These are phyloP conservation scores for Acropternis orthonyx DNA, from an alignment of 2,797 vertebrate species.

Conservation along the genomic window DNA sequence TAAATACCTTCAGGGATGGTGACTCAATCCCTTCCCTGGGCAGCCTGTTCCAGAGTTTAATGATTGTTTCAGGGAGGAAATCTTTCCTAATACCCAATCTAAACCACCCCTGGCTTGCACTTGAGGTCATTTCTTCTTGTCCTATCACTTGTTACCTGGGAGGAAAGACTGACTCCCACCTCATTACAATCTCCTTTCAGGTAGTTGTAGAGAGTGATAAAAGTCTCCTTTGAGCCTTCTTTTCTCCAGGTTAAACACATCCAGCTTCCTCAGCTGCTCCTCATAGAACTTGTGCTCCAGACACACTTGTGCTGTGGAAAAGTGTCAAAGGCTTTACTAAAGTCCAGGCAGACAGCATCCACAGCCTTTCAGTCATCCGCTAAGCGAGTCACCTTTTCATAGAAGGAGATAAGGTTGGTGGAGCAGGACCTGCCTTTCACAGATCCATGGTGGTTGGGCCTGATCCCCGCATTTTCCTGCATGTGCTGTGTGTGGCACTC, in stretches of 20 bases:
- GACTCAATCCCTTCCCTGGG: not conserved
- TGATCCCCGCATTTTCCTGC: not conserved
- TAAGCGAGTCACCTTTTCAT: not conserved
- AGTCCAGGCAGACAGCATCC: not conserved
- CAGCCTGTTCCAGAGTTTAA: not conserved
- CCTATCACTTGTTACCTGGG: no score
- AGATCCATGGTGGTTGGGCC: not conserved
- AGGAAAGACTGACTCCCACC: rapidly evolving
- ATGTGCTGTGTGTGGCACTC: not conserved
- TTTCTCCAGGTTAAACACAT: not conserved
- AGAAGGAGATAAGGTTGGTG: not conserved
- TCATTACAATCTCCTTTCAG: not conserved
- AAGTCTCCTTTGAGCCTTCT: not conserved
- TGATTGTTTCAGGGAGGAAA: not conserved
- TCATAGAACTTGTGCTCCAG: not conserved
- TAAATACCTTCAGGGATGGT: not conserved
- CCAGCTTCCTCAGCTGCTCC: not conserved
- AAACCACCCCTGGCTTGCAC: not conserved
- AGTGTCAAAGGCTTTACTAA: not conserved
- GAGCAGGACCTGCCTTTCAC: not conserved
- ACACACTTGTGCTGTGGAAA: not conserved
- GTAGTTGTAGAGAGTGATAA: not conserved
- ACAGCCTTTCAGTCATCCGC: not conserved
- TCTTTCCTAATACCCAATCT: not conserved
- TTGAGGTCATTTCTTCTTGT: not conserved